These are phyloP conservation scores for Eciton burchellii DNA, from an alignment of 1,140 invertebrate genomes.

Conservation along the genomic window DNA sequence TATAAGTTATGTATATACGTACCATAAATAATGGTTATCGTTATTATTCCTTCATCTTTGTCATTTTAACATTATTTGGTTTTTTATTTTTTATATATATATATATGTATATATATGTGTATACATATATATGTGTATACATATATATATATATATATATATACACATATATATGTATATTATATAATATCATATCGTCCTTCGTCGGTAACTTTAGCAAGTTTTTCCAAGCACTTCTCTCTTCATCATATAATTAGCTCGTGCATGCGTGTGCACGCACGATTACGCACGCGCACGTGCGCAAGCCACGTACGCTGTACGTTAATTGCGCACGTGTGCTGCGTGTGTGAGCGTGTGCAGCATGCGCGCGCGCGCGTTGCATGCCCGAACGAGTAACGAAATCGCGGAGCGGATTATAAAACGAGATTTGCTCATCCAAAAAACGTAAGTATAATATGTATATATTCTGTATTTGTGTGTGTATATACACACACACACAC, in stretches of 20 bases:
- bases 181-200: conserved; percentile 61
- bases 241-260: conserved; percentile 50
- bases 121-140: conserved; percentile 53
- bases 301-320: conserved; percentile 34
- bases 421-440: conserved; percentile 63
- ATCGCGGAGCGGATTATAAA: conserved; percentile 66
- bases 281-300: conserved; percentile 36
- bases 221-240: conserved; percentile 54
- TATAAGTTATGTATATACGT: conserved; percentile 74
- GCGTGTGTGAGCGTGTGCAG: conserved; percentile 42
- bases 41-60: conserved; percentile 61
- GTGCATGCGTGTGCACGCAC: too few species aligned
- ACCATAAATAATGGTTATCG: conserved; percentile 70
- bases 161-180: conserved; percentile 57
- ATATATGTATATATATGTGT: conserved; percentile 46
- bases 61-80: conserved; percentile 59
- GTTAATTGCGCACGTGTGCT: conserved; percentile 46
- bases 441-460: conserved; percentile 68
- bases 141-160: conserved; percentile 60
- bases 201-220: conserved; percentile 67
- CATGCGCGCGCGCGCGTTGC: conserved; percentile 26
- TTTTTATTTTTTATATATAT: conserved; percentile 53
- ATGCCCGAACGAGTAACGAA: conserved; percentile 66
- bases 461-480: conserved; percentile 59
- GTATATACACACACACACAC: too few species aligned